phyloP scores from a whole-genome alignment of 1,140 invertebrate species.

The Drosophila nigrodunni region DNA sequence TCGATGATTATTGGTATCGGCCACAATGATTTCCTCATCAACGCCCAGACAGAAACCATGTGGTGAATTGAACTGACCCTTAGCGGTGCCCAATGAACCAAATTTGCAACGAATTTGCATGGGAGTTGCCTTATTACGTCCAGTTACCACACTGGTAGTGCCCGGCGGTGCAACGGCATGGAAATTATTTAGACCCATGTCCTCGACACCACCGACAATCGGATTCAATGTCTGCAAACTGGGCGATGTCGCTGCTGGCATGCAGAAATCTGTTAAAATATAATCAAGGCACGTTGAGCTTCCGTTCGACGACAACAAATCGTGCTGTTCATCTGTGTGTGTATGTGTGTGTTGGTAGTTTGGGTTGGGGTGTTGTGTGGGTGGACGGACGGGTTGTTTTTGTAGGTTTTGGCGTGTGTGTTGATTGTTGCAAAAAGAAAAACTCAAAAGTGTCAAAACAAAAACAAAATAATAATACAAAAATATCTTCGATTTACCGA shows the following conservation, averaged over 20 bases:
- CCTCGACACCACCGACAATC: slow-evolving; percentile 73
- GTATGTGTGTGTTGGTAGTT: slow-evolving; percentile 22
- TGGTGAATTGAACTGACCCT: slow-evolving; percentile 97
- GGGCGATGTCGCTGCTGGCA: slow-evolving; percentile 88
- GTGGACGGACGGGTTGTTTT: slow-evolving; percentile 6
- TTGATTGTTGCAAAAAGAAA: slow-evolving; percentile 29
- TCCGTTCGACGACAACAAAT: slow-evolving; percentile 84
- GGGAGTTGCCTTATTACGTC: slow-evolving; percentile 90
- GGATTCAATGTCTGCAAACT: slow-evolving; percentile 85
- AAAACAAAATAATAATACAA: slow-evolving; percentile 29
- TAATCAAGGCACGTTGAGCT: slow-evolving; percentile 86
- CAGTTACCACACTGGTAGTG: slow-evolving; percentile 84
- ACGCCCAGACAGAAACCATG: slow-evolving; percentile 98
- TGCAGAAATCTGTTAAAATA: slow-evolving; percentile 83
- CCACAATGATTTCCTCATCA: slow-evolving; percentile 97
- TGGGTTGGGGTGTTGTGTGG: slow-evolving; percentile 4
- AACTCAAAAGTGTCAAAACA: slow-evolving; percentile 38
- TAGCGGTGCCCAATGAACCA: slow-evolving; percentile 94
- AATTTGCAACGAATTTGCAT: slow-evolving; percentile 97
- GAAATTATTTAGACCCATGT: slow-evolving; percentile 73
- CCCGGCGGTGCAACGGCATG: slow-evolving; percentile 72
- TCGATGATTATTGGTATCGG: slow-evolving; percentile 98
- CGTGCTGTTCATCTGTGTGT: slow-evolving; percentile 73
- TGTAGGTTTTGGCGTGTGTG: slow-evolving; percentile 10
- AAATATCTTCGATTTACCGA: slow-evolving; percentile 4